Percentiles rank a stretch among this genome's conserved stretches.
Conservation (phyloP, 2,888 invertebrate genomes). For the Caenorhabditis sinica region DNA sequence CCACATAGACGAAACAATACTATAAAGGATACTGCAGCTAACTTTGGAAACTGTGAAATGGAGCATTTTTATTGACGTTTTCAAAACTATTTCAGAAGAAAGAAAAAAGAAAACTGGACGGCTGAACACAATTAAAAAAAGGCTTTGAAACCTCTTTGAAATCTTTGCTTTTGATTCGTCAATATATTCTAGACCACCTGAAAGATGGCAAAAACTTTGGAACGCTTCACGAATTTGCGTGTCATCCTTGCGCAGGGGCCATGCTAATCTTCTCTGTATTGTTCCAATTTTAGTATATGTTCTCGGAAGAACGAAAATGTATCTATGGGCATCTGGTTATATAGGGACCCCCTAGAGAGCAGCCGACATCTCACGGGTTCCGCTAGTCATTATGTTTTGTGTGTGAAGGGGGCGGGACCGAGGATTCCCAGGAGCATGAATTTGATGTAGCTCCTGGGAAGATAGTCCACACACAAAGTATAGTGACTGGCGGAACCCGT, state of each 20-base stretch:
- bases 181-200: too few relatives aligned
- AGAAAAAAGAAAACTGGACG: too few relatives aligned
- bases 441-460: background rate
- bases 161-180: too few relatives aligned
- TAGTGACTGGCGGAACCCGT: too few relatives aligned
- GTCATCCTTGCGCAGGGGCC: conserved; percentile 95
- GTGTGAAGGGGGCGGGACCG: too few relatives aligned
- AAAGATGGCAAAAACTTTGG: conserved; percentile 87
- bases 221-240: conserved; percentile 95
- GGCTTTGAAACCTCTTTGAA: too few relatives aligned
- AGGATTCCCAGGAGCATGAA: too few relatives aligned
- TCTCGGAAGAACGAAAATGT: conserved; percentile 62
- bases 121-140: too few relatives aligned
- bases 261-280: conserved; percentile 95
- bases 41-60: background rate
- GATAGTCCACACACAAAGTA: too few relatives aligned
- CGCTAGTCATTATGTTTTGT: background rate
- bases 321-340: background rate
- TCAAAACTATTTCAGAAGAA: too few relatives aligned
- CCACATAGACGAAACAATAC: too few relatives aligned
- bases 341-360: background rate
- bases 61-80: background rate
- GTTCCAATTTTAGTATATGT: conserved; percentile 89
- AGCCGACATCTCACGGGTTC: background rate
- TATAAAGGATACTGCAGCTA: too few relatives aligned